Evolutionary conservation across 1,140 invertebrate species (phyloP), one percentile per base, ranked within the genome.

Genomic region (Drosophila orena): DNA sequence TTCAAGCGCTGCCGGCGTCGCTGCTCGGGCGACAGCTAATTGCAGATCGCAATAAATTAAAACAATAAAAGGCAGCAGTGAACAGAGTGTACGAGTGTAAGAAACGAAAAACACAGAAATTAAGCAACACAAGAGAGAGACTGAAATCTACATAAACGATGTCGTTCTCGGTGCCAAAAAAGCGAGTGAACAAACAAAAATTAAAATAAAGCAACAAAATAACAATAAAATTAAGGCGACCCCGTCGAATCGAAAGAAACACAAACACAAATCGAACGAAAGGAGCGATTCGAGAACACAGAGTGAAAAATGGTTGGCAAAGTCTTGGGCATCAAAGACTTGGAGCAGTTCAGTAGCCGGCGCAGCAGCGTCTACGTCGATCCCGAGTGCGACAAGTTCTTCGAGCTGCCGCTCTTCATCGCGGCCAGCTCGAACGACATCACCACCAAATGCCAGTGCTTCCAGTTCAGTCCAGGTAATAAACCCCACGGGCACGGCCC

Each of bases 371-470:
- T 91, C 75, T 92, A 92, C 60, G 91, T 92, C 47, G 91, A 92
- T 92, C 91, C 91, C 60, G 91, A 92, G 71, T 92, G 91, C 55
- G 91, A 92, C 50, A 92, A 92, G 54, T 92, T 92, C 72, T 92
- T 92, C 57, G 91, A 92, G 72, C 69, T 92, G 75, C 91, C 91
- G 38, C 77, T 84, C 10, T 91, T 91, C 55, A 91, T 92, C 38
- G 85, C 88, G 59, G 90, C 81, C 76, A 92, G 91, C 65, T 80
- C 91, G 60, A 92, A 91, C 90, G 91, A 92, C 75, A 80, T 92
- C 64, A 86, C 91, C 43, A 91, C 90, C 42, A 92, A 91, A 57
- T 92, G 91, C 59, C 83, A 91, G 76, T 92, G 91, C 50, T 92
- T 68, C 61, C 91, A 92, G 71, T 89, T 92, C 53, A 92, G 89